A percentile compares a stretch with the other conserved stretches of the same genome.
Conservation (phyloP, 2,888 invertebrate species). For the Xiphydria camelus region DNA sequence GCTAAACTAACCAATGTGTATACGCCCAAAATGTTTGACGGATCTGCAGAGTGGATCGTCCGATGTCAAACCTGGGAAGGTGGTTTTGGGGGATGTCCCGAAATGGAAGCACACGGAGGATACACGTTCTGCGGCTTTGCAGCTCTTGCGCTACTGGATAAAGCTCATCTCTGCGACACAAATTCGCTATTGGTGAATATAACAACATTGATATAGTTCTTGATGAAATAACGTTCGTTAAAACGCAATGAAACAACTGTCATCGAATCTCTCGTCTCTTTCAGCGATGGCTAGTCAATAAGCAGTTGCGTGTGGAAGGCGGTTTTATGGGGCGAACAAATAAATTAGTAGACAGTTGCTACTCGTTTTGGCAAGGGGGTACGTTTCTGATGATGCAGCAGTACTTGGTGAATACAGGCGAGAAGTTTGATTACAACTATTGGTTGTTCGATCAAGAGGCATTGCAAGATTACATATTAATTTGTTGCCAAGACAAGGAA, state of each 20-base stretch:
- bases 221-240: no score
- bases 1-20: conserved; percentile 84
- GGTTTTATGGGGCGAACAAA: conserved; percentile 98
- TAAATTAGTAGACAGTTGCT: conserved; percentile 97
- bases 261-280: conserved; percentile 14
- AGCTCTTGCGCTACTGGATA: conserved; percentile 79
- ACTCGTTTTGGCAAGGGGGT: conserved; percentile 99
- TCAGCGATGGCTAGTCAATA: conserved; percentile 83
- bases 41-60: conserved; percentile 90
- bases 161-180: conserved; percentile 74
- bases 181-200: conserved; percentile 69
- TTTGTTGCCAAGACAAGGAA: conserved; percentile 84
- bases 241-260: background rate
- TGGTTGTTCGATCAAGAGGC: conserved; percentile 85
- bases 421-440: conserved; percentile 48
- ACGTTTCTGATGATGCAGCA: conserved; percentile 85
- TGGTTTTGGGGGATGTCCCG: conserved; percentile 92
- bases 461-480: conserved; percentile 91
- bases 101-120: conserved; percentile 99
- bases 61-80: conserved; percentile 98
- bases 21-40: conserved; percentile 76
- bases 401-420: conserved; percentile 64
- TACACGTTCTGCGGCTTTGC: conserved; percentile 98
- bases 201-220: no score
- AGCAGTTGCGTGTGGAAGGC: conserved; percentile 93